These are phyloP conservation scores for Caenorhabditis sp. DNA, from an alignment of 2,888 invertebrate genomes.

Conservation along the genomic window DNA sequence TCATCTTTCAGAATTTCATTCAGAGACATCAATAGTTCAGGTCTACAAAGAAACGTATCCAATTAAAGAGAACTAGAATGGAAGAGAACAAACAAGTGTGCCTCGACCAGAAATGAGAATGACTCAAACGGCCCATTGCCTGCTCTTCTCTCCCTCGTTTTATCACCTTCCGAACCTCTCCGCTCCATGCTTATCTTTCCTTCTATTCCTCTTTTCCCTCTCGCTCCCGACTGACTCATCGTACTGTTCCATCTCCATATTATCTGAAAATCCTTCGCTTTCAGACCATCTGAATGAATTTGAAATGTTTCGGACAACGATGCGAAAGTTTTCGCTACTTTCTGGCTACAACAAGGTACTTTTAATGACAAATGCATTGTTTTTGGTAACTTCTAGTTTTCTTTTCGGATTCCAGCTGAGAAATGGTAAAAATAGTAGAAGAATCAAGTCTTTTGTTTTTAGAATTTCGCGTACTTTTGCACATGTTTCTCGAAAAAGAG, in stretches of 20 bases:
- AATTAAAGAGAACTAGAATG: conserved; percentile 9
- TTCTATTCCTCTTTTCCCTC: background rate
- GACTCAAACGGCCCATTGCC: conserved; percentile 9
- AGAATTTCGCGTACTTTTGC: too few relatives aligned
- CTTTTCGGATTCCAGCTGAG: conserved; percentile 11
- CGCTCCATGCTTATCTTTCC: background rate
- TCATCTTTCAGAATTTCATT: too few relatives aligned
- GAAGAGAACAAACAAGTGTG: conserved; percentile 13
- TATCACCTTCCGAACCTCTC: background rate
- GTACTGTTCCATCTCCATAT: too few relatives aligned
- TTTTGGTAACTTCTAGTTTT: conserved; percentile 12
- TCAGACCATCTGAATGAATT: background rate
- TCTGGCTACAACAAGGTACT: conserved; percentile 43
- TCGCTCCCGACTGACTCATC: too few relatives aligned
- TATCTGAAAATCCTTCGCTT: background rate
- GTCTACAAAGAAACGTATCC: conserved; percentile 3
- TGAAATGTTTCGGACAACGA: conserved; percentile 38
- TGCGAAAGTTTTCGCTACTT: conserved; percentile 47
- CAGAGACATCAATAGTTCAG: background rate
- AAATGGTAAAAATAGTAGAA: too few relatives aligned
- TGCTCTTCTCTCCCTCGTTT: background rate
- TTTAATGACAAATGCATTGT: conserved; percentile 4
- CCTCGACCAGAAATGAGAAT: background rate
- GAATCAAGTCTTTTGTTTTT: too few relatives aligned
- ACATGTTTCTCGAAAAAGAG: background rate